Base-by-base conservation (phyloP, 2,797 vertebrate genomes). In the Phrynocephalus guinanensis region DNA sequence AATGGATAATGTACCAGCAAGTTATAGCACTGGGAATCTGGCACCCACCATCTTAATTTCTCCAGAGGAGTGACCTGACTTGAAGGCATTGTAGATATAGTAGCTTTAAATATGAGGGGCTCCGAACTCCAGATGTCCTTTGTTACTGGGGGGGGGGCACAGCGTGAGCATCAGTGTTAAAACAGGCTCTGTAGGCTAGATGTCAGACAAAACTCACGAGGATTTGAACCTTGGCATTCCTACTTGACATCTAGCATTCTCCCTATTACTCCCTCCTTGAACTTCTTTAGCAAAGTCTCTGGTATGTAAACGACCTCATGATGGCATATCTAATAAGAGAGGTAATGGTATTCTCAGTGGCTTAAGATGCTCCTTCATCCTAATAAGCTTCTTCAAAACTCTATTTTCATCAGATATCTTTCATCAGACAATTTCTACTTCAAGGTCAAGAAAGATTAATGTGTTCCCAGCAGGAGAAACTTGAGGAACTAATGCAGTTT, bases 381-480 rank as follows among this genome's bases (percentile, higher is more conserved):
- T 92, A 95, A 95, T 94, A 94, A 90, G 82, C 87, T 81, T 82
- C 92, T 92, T 93, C 86, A 93, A 93, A 84, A 89, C 18, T 82
- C 79, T 89, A 90, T 87, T 79, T 88, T 70, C 83, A 76, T 92
- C 93, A 90, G 92, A 92, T 92, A 90, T 90, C 87, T 85, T 88
- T 93, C 91, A 95, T 91, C 83, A 91, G 82, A 86, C 68, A 93
- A 94, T 90, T 90, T 87, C 87, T 83, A 86, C 88, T 68, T 87
- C 91, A 90, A 88, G 87, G 89, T 94, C 94, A 94, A 89, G 91
- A 84, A 95, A 92, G 91, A 76, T 88, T 89, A 92, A 93, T 93
- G 84, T 81, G 92, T 87, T 95, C 91, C 22, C 90, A 80, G 87
- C 66, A 91, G 79, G 77, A 94, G 90, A 94, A 93, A 83, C 72